Evolutionary conservation across 64 coral and sea anemone species (phyloP), one percentile per base, ranked within the genome.

Genomic region (Stichodactyla helianthus): DNA sequence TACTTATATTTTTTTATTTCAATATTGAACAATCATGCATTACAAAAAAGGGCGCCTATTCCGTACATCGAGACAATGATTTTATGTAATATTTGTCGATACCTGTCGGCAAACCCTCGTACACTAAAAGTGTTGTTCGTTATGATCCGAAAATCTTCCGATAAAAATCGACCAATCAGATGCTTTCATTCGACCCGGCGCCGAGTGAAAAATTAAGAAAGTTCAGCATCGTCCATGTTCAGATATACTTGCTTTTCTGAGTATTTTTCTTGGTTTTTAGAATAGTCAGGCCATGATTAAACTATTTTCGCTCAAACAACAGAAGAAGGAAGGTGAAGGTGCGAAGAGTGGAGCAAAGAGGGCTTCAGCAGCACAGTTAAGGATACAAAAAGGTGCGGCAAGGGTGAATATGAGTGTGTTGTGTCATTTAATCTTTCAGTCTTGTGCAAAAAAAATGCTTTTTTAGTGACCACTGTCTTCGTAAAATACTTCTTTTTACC

Each of bases 311-410:
- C 88, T 99, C 50, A 99, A 99, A 74, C 93, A 99, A 89, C 97
- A 99, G 62, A 99, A 99, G 78, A 99, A 99, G 83, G 97, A 99
- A 86, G 97, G 97, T 25, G 97, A 99, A 91, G 90, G 93, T 53
- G 82, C 97, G 12, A 99, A 95, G 86, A 88, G 87, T 82, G 97
- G 97, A 60, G 79, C 88, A 26, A 99, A 99, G 85, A 89, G 97
- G 82, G 97, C 97, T 88, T 99, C 97, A 89, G 97, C 97, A 74
- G 97, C 97, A 26, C 93, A 95, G 61, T 79, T 99, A 79, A 92
- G 97, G 86, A 92, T 99, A 87, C 91, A 90, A 20, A 99, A 99
- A 99, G 97, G 97, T 96, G 91, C 88, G 94, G 88, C 86, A 81
- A 81, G n/a, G 50, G 78, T 81, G 68, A 65, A 74, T 74, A 74